Evolutionary conservation across 2,113 vertebrate species (phyloP).

Genomic region (Ahaetulla prasina): DNA sequence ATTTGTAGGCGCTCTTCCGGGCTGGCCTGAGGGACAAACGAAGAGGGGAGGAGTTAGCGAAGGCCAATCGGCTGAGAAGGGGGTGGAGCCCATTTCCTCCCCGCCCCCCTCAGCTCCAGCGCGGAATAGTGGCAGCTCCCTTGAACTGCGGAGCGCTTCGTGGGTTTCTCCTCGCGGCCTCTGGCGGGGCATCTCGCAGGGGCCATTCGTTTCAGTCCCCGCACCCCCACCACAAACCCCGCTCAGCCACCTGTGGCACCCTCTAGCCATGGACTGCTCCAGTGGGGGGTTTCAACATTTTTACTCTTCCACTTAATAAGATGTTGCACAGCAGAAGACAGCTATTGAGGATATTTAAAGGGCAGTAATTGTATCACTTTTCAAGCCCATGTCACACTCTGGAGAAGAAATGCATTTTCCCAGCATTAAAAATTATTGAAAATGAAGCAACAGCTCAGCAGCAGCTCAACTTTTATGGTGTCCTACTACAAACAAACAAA

Average conservation of each 20-base stretch:
- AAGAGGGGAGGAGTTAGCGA: neutral
- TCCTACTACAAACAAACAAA: neutral
- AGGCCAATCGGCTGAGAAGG: neutral
- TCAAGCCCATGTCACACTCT: neutral
- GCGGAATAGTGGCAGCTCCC: neutral
- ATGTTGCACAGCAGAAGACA: neutral
- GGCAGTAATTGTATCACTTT: neutral
- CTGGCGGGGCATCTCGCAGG: neutral
- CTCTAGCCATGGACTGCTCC: no score
- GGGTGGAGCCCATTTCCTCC: neutral
- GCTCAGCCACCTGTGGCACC: no score
- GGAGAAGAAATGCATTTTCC: neutral
- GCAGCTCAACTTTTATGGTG: neutral
- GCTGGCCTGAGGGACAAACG: neutral
- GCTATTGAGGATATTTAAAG: neutral
- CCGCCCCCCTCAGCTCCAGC: neutral
- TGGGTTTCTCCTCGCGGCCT: no score
- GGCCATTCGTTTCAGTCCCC: no score
- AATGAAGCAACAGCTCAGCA: neutral
- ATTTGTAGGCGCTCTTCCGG: neutral
- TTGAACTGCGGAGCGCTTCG: no score
- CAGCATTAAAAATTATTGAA: neutral
- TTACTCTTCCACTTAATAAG: conserved; percentile 10
- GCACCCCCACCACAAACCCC: no score
- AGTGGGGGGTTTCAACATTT: no score